Percentiles rank a stretch among this genome's conserved stretches.
phyloP scores from a whole-genome alignment of 2,888 invertebrate genomes.

The Chaetogeoica ovagalla region DNA sequence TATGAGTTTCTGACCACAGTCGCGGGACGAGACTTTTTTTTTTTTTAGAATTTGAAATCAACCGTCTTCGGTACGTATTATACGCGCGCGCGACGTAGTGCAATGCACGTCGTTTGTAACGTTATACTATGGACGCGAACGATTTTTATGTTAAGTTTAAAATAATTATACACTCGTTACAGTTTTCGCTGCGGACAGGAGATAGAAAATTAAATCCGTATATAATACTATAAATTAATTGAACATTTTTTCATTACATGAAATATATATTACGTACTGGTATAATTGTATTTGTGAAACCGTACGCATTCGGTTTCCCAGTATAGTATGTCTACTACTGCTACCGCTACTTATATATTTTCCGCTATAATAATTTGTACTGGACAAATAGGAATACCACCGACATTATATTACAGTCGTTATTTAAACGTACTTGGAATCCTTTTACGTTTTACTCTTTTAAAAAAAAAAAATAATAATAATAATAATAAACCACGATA shows the following conservation, averaged over 20 bases:
- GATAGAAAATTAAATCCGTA: conserved; percentile 18
- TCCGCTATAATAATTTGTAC: not conserved
- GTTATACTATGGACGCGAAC: not conserved
- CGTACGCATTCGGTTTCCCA: not conserved
- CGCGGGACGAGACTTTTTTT: conserved; percentile 32
- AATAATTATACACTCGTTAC: conserved; percentile 15
- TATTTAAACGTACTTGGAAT: not conserved
- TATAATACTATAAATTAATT: conserved; percentile 16
- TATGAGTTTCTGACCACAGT: conserved; percentile 35
- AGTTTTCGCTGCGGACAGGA: not conserved
- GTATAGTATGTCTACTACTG: too few species aligned
- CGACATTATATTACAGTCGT: not conserved
- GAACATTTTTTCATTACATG: not conserved
- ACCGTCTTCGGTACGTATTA: not conserved
- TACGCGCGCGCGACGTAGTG: not conserved
- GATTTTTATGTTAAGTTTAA: not conserved
- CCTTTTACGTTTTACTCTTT: not conserved
- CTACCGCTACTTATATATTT: too few species aligned
- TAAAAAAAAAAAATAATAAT: too few species aligned
- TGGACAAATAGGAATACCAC: not conserved
- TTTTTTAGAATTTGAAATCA: conserved; percentile 27
- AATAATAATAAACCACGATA: not conserved
- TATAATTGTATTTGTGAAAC: not conserved
- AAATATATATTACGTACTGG: not conserved
- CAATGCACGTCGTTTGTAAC: not conserved